Evolutionary conservation across 2,888 invertebrate species (phyloP), one percentile per base, ranked within the genome.

Genomic region (Cosmorhoe ocellata): DNA sequence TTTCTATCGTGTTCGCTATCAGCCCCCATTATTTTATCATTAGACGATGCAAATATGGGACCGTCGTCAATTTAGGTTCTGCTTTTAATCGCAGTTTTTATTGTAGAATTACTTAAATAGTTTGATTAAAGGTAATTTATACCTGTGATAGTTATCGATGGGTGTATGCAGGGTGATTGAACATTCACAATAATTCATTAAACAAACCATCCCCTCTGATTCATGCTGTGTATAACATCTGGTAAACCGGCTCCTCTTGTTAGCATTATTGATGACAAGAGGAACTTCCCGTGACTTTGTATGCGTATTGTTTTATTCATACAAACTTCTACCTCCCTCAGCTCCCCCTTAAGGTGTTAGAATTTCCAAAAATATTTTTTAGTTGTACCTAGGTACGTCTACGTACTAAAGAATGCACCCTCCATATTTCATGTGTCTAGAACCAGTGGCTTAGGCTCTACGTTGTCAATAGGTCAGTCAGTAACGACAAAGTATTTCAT

Each of bases 11-110:
- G 86, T 77, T 77, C 71, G 75, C 80, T 78, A 87, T 86, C 86
- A 76, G 71, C 71, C 79, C 79, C 84, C 77, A 90, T 90, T 90
- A 90, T 89, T 83, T 85, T 84, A 84, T 82, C 89, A 88, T 90
- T 89, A 86, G 79, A 70, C 70, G 72, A 79, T 77, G 83, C 81
- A 72, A 85, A 86, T 82, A 74, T 70, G 69, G 71, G 76, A 74
- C 67, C 66, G 67, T 64, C 54, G 66, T 70, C 71, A 78, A 77
- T 78, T 75, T 73, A 72, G 72, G 68, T 74, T 76, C 64, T 60
- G 58, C 63, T 69, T 66, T 63, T 83, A 78, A 78, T 81, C 72
- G 69, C 66, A 54, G 47, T 58, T 59, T 60, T 56, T 56, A 40
- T 57, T 51, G 59, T 58, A 56, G 54, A 53, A 38, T 52, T 3